Evolutionary conservation across 2,888 invertebrate genomes (phyloP), one percentile per base, ranked within the genome.

Genomic region (Xylota segnis): DNA sequence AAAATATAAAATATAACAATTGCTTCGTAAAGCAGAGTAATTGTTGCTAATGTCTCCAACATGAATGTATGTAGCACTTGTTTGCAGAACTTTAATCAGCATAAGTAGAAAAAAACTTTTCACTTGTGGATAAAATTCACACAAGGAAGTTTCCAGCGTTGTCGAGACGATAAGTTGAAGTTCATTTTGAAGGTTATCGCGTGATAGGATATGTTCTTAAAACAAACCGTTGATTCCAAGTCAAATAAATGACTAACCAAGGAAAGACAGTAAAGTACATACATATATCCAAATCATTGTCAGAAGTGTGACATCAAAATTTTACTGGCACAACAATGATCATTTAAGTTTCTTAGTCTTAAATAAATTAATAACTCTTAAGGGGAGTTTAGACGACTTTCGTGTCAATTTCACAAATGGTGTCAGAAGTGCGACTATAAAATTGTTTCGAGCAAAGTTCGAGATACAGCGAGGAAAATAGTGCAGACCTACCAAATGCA

Each of bases 101-200:
- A 45, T 9, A 54, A 66, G 23, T 14, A 47, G 16, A 58, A 47
- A 66, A 12, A 37, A 47, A 68, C 29, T 59, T 76, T 68, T 58
- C 58, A 40, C 50, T 52, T 59, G 40, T 9, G 29, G 58, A 47
- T 59, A 40, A 45, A 43, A 43, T 23, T 23, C 3, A 43, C 4
- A 43, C 0, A n/a, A 43, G 40, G 56, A 32, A 37, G 27, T 16
- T 7, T n/a, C 43, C 9, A 10, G 34, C 34, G 32, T 5, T 23
- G 34, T 34, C 9, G 9, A 34, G 34, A 5, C n/a, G 43, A 43
- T 43, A 43, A 43, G n/a, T 18, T 40, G 12, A 4, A 23, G 23
- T 23, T 23, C 9, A 16, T 16, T 2, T 0, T 56, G 16, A 34
- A 34, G 34, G 18, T 56, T 18, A 18, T 9, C n/a, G 7, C 29